Base-by-base conservation (phyloP, 2,888 invertebrate species). In the Mesorhabditis belari region DNA sequence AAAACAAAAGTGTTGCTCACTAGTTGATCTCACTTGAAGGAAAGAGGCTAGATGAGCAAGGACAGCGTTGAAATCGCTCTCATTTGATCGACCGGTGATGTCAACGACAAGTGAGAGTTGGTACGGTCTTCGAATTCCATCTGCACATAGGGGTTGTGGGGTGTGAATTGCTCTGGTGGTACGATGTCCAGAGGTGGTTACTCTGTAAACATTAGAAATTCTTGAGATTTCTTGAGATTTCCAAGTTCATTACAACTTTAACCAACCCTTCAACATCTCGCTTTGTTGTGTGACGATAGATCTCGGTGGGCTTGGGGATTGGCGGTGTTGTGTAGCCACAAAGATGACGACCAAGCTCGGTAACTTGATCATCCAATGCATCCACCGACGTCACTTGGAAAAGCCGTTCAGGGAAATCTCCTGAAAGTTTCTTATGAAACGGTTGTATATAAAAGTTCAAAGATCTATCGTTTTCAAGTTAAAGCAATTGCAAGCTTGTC, bases 51-150 rank as follows among this genome's bases (percentile, higher is more conserved):
- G 12, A 17, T 55, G 54, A n/a, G 28, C 44, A 26, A 68, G 57
- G 12, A 66, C 68, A 3, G 50, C 35, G 9, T 57, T 23, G 55
- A 70, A 64, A 25, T 70, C 44, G n/a, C 44, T 35, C 44, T 35
- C 12, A n/a, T 35, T 35, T 12, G 74, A 63, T 57, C 77, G 57
- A 4, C 73, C 63, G 19, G 76, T 76, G 27, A 75, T 53, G 55
- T 77, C 77, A 53, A 77, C 60, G 49, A 77, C 62, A 26, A 77
- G 58, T 52, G 71, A 73, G 56, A 77, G 54, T 28, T 77, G 70
- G 57, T 71, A 74, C 1, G 77, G 75, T 29, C 74, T 67, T 29
- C 69, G 55, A 61, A 75, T 66, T 44, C 77, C 77, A 57, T 77
- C 77, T 25, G 66, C 67, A 56, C 77, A 77, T 21, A 77, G 53